Conservation (phyloP, 2,113 vertebrate species). For the Chaetorhynchus papuensis region DNA sequence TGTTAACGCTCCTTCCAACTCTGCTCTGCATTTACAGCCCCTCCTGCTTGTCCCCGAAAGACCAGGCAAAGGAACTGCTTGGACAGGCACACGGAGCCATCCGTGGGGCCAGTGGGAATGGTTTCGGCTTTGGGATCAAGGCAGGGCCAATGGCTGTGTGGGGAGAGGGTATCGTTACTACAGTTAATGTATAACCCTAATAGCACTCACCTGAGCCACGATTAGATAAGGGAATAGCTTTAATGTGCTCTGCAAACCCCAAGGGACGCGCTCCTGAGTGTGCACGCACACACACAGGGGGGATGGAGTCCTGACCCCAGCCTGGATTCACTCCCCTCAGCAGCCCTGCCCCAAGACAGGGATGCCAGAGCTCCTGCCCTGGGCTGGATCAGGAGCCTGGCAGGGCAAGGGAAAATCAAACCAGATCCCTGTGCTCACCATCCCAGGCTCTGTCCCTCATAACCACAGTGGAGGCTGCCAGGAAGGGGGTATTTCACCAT, state of each 20-base stretch:
- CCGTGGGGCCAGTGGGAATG: not conserved
- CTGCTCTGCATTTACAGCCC: not conserved
- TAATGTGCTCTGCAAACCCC: constrained; percentile 60
- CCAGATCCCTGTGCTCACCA: not conserved
- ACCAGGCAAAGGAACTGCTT: not conserved
- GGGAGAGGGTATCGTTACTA: constrained; percentile 40
- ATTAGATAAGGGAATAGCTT: constrained; percentile 70
- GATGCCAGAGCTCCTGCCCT: not conserved
- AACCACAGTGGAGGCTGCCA: not conserved
- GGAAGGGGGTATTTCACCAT: not conserved
- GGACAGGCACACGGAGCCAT: not conserved
- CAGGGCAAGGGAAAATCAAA: not conserved
- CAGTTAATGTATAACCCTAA: constrained; percentile 70
- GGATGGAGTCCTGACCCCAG: not conserved
- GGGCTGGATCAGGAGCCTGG: not conserved
- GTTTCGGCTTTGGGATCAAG: constrained; percentile 50
- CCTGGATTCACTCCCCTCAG: not conserved
- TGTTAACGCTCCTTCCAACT: not conserved
- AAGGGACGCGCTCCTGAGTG: not conserved
- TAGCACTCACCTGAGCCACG: constrained; percentile 57
- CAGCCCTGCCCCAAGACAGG: not conserved
- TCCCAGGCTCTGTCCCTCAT: not conserved
- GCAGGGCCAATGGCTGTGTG: constrained; percentile 34
- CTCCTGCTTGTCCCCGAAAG: not conserved
- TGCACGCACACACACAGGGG: not conserved